These are phyloP conservation scores for Sphaerodactylus townsendi DNA, from an alignment of 2,113 vertebrate species.

Conservation along the genomic window DNA sequence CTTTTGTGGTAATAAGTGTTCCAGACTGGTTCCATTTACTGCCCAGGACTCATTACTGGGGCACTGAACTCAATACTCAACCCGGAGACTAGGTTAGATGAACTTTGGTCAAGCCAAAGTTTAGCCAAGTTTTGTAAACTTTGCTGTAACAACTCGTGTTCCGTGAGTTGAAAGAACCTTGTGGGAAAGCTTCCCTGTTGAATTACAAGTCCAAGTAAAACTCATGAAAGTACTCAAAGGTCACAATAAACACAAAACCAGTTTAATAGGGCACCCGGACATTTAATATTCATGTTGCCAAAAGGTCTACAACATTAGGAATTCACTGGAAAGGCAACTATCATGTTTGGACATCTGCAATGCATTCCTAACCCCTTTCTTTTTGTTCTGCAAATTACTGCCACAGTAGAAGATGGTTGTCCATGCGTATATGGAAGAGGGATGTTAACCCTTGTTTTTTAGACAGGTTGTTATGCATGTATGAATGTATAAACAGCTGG, in stretches of 20 bases:
- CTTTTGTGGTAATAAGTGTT: conserved; percentile 1
- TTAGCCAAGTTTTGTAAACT: conserved; percentile 3
- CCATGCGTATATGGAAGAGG: too few relatives aligned
- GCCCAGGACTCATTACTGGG: background rate
- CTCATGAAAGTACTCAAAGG: background rate
- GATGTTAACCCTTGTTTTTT: too few relatives aligned
- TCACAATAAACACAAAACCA: background rate
- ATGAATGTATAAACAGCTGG: too few relatives aligned
- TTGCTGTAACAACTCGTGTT: background rate
- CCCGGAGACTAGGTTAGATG: background rate
- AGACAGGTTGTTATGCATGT: too few relatives aligned
- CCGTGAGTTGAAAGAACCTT: conserved; percentile 2
- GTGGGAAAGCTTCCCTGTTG: background rate
- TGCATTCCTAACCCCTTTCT: background rate
- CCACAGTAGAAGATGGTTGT: background rate
- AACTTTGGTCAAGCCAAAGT: background rate
- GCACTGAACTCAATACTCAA: conserved; percentile 16
- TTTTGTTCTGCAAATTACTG: background rate
- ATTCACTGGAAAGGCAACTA: background rate
- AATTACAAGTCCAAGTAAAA: conserved; percentile 10
- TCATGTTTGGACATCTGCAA: background rate
- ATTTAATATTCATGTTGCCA: background rate
- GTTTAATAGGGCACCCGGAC: background rate
- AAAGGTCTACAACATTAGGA: background rate
- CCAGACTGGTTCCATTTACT: background rate